phyloP scores from a whole-genome alignment of 2,888 invertebrate species.

The Leptothorax acervorum region DNA sequence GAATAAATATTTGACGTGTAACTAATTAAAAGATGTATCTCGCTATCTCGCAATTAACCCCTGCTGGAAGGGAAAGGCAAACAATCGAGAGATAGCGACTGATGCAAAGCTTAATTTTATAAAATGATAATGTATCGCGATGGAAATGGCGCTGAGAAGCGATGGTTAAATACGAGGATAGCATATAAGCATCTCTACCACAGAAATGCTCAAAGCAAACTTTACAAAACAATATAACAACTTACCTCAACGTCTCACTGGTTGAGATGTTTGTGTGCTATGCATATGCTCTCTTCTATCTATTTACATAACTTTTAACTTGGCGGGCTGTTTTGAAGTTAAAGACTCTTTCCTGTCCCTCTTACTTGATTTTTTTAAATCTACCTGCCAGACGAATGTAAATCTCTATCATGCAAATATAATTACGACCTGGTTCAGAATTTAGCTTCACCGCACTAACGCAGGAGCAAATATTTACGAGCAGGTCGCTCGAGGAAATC shows the following conservation, averaged over 20 bases:
- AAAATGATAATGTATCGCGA: neutral
- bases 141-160: neutral
- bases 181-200: neutral
- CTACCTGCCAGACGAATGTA: constrained; percentile 35
- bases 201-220: neutral
- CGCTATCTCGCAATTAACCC: neutral
- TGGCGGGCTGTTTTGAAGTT: constrained; percentile 8
- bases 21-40: constrained; percentile 42
- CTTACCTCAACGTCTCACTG: neutral
- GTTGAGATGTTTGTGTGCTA: neutral
- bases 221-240: neutral
- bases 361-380: constrained; percentile 60
- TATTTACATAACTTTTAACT: constrained; percentile 10
- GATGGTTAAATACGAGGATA: neutral
- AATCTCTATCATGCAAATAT: constrained; percentile 61
- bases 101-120: constrained; percentile 16
- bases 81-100: constrained; percentile 11
- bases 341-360: neutral
- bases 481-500: constrained; percentile 59
- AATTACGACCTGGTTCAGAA: constrained; percentile 68
- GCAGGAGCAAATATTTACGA: constrained; percentile 75
- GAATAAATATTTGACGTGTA: constrained; percentile 16
- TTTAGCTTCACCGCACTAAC: constrained; percentile 71
- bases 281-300: neutral
- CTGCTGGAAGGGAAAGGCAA: neutral